These are phyloP conservation scores for Nothoprocta perdicaria DNA, from an alignment of 2,113 vertebrate species.

Conservation along the genomic window DNA sequence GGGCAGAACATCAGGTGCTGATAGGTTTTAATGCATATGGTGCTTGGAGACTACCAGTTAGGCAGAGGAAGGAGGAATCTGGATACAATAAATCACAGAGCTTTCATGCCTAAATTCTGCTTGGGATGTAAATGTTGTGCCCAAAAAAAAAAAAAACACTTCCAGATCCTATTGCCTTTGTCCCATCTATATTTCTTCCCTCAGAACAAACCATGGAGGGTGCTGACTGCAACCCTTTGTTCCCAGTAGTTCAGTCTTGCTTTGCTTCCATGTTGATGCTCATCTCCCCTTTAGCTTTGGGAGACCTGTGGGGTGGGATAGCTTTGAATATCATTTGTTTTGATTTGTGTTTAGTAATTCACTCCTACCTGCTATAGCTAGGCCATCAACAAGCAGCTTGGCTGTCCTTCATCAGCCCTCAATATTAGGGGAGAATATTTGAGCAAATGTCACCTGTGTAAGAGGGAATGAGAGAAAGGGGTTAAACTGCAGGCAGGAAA, in stretches of 20 bases:
- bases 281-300: not conserved
- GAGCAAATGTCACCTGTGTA: not conserved
- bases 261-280: not conserved
- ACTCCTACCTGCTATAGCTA: not conserved
- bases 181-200: not conserved
- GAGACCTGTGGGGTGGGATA: too few species aligned
- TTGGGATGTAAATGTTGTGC: not conserved
- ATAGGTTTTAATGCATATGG: not conserved
- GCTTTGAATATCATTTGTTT: not conserved
- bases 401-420: not conserved
- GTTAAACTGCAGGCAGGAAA: slow-evolving; percentile 49
- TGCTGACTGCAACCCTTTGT: not conserved
- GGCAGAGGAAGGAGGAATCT: not conserved
- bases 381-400: not conserved
- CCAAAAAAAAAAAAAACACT: not conserved
- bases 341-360: not conserved
- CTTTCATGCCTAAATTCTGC: not conserved
- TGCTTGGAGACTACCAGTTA: not conserved
- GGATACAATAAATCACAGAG: not conserved
- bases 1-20: not conserved
- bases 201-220: not conserved
- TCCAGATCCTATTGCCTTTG: not conserved
- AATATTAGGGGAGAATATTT: not conserved
- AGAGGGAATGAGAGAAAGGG: not conserved
- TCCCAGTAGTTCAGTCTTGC: not conserved